Evolutionary conservation across 2,888 invertebrate species (phyloP), one percentile per base, ranked within the genome.

Genomic region (Epirrhoe tristata): DNA sequence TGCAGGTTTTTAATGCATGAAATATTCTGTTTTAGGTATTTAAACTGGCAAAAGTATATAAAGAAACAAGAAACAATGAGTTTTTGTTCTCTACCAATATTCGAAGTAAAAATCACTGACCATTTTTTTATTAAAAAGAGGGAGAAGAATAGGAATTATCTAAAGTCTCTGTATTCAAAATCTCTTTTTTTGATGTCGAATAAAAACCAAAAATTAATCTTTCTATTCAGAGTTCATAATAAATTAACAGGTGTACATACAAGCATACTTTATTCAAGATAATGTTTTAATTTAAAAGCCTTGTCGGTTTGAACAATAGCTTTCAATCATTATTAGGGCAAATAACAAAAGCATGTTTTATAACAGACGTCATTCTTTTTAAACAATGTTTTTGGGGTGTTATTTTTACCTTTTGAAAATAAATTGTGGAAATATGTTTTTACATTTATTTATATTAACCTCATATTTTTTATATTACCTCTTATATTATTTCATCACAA

Each of bases 311-410:
- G 16, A 50, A 50, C 50, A 17, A 17, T 17, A 17, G 50, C 50
- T 50, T 17, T 50, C 50, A 50, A 50, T 50, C 50, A 50, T 16
- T 14, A 50, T 50, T 50, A 50, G 50, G 24, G 43, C 7, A 43
- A 39, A 43, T 31, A 34, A 43, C 39, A 57, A 57, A 24, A 46
- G 31, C 39, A 43, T 43, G 39, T 43, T 12, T 43, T 12, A 43
- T 12, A 43, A 12, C 39, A 43, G 12, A 4, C 39, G 12, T 0
- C 39, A 43, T 43, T 43, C 39, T 43, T 43, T 34, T 43, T 1
- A 43, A 12, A 43, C 12, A 43, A 34, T 12, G 12, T 43, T 43
- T 12, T 43, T 43, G 5, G 39, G 39, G 39, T 8, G 12, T 12
- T 24, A 10, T 43, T 8, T 12, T 43, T 5, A 43, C 39, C 12